Evolutionary conservation across 2,888 invertebrate species (phyloP).

Genomic region (Meghimatium bilineatum): DNA sequence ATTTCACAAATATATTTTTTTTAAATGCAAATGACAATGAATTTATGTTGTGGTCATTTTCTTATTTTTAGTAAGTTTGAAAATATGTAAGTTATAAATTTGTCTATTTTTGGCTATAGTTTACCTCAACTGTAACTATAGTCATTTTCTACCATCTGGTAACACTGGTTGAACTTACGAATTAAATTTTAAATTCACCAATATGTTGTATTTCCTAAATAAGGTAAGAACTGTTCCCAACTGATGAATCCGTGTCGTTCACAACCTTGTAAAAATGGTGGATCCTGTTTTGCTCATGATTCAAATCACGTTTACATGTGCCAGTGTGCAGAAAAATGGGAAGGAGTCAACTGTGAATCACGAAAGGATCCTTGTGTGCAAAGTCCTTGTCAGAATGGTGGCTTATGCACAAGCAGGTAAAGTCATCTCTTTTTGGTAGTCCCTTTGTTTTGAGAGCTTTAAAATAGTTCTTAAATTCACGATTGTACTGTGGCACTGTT

Average conservation of each 20-base stretch:
- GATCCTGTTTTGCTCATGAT: slow-evolving; percentile 24
- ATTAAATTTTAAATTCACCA: too few relatives aligned
- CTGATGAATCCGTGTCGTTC: slow-evolving; percentile 32
- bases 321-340: slow-evolving; percentile 21
- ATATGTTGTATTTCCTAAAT: background rate
- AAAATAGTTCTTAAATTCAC: too few relatives aligned
- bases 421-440: background rate
- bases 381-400: slow-evolving; percentile 48
- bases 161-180: too few relatives aligned
- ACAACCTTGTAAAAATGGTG: slow-evolving; percentile 48
- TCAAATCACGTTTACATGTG: slow-evolving; percentile 18
- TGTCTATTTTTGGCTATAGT: too few relatives aligned
- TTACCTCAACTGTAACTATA: too few relatives aligned
- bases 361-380: slow-evolving; percentile 29
- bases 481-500: too few relatives aligned
- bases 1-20: too few relatives aligned
- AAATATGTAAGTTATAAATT: too few relatives aligned
- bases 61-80: too few relatives aligned
- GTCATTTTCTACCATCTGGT: too few relatives aligned
- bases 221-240: slow-evolving; percentile 30
- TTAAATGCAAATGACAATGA: too few relatives aligned
- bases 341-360: slow-evolving; percentile 37
- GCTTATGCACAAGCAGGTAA: slow-evolving; percentile 22
- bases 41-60: too few relatives aligned
- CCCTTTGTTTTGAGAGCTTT: background rate